phyloP scores from a whole-genome alignment of 2,797 vertebrate genomes.

The Coregonus sp. region DNA sequence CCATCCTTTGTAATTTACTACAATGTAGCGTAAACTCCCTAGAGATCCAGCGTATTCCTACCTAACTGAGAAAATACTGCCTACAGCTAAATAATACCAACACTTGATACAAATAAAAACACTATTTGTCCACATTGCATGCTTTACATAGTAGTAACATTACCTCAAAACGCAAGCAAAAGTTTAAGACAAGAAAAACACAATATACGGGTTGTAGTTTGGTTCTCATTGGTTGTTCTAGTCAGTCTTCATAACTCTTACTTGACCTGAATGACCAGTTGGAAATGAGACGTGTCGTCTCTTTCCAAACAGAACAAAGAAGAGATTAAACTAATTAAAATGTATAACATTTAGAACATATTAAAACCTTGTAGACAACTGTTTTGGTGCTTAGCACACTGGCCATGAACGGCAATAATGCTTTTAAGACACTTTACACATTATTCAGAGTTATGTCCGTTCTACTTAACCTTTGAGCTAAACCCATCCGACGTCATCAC shows the following conservation, averaged over 20 bases:
- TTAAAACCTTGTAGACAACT: too few relatives aligned
- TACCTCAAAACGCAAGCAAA: conserved; percentile 4
- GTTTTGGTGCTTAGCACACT: not conserved
- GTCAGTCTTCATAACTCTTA: conserved; percentile 20
- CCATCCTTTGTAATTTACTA: not conserved
- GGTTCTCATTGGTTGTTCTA: not conserved
- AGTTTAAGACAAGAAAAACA: conserved; percentile 23
- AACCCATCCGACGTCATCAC: conserved; percentile 8
- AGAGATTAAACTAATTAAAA: not conserved
- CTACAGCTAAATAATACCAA: not conserved
- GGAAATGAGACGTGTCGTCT: not conserved
- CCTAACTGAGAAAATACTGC: too few relatives aligned
- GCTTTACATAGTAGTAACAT: not conserved
- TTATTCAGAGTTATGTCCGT: not conserved
- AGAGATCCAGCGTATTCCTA: not conserved
- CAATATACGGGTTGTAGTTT: conserved; percentile 18
- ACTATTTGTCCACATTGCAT: conserved; percentile 2
- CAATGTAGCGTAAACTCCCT: not conserved
- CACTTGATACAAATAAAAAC: not conserved
- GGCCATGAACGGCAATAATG: not conserved
- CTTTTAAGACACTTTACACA: not conserved
- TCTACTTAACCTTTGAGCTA: conserved; percentile 18
- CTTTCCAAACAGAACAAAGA: not conserved
- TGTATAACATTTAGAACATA: too few relatives aligned
- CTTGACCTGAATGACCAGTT: not conserved